phyloP scores from a whole-genome alignment of 2,113 vertebrate genomes.

The Lagopus muta region DNA sequence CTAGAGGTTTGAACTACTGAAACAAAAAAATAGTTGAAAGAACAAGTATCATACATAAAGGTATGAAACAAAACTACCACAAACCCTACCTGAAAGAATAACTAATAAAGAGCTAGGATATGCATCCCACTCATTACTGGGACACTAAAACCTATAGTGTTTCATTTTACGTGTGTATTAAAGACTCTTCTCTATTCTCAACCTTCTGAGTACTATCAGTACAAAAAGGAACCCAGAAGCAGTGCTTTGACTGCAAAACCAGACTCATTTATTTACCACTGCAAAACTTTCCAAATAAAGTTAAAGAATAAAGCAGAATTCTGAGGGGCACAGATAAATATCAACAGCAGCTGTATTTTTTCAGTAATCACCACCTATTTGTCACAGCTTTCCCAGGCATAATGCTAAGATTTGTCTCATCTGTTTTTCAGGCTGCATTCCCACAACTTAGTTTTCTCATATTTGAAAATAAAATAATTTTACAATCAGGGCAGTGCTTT shows the following conservation, averaged over 20 bases:
- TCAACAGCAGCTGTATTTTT: not conserved
- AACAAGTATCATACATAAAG: not conserved
- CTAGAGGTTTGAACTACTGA: not conserved
- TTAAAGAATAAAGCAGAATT: not conserved
- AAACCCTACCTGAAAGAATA: not conserved
- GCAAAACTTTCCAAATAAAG: not conserved
- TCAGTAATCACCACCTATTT: not conserved
- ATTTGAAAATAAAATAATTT: not conserved
- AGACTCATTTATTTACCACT: not conserved
- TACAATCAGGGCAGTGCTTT: not conserved
- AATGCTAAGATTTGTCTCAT: not conserved
- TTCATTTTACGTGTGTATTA: not conserved
- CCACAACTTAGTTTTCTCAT: not conserved
- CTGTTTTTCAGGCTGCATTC: not conserved
- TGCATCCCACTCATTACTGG: not conserved
- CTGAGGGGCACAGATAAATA: not conserved
- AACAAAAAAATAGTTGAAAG: constrained; percentile 8
- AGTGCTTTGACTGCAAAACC: not conserved
- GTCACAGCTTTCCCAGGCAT: not conserved
- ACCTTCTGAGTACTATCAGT: not conserved
- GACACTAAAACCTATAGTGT: not conserved
- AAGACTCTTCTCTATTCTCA: not conserved
- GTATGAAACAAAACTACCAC: not conserved
- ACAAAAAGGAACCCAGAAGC: not conserved
- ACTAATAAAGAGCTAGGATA: not conserved